Base-by-base conservation (phyloP, 2,888 invertebrate genomes). In the Cosmopolites sordidus region DNA sequence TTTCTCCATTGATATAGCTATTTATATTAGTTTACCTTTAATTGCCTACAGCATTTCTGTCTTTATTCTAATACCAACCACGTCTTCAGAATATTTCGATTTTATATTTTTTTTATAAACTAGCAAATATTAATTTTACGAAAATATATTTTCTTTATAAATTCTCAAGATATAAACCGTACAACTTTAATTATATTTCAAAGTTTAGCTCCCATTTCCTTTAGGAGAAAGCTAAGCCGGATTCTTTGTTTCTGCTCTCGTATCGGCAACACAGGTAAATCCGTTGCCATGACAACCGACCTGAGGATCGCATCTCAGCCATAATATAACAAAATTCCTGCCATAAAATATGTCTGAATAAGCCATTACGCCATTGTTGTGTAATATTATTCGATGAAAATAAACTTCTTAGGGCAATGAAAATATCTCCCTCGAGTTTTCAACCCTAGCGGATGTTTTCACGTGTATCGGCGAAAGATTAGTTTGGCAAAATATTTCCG, bases 311-410 rank as follows among this genome's bases (percentile, higher is more conserved):
- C 43, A 43, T 38, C 49, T 33, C 43, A 16, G 3, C 40, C 41
- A 18, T 47, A 50, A 49, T 48, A 54, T 49, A 54, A 46, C 48
- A 51, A 55, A 51, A 55, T 51, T 55, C 42, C 42, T 51, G 55
- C 48, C 42, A 51, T 55, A 51, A 51, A 48, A 14, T 51, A 55
- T 51, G 51, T 51, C 55, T 29, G 55, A 48, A 55, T 54, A 54
- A 54, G 50, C 54, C 51, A 51, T 51, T 49, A 50, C 50, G 42
- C 50, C 56, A 41, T 54, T 50, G 56, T 52, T 49, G 52, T 53
- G 56, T 47, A 56, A 56, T 56, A 56, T 56, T 56, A 51, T 56
- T 56, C 50, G 53, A 56, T 53, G 53, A 56, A 56, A 56, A 56
- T 56, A 56, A 56, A 53, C 56, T 56, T 53, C 44, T 40, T 22